A percentile compares a stretch with the other conserved stretches of the same genome.
phyloP scores from a whole-genome alignment of 2,113 vertebrate genomes.

The Hystrix cristata region DNA sequence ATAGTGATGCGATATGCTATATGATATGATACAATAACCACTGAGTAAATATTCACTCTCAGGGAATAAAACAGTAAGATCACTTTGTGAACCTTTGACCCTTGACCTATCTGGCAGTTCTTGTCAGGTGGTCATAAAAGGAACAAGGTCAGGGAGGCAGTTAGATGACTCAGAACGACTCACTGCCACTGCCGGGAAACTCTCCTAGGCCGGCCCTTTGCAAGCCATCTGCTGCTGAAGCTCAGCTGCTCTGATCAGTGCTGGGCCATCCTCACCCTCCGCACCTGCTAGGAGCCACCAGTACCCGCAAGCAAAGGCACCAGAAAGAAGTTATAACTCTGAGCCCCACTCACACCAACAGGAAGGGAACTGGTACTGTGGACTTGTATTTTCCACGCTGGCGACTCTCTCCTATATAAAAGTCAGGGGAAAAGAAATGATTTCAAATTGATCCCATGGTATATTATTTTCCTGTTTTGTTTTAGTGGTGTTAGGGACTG shows the following conservation, averaged over 20 bases:
- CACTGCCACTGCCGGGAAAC: background rate
- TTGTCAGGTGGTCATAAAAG: background rate
- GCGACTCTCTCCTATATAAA: background rate
- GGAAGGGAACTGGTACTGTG: too few species aligned
- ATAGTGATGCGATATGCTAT: background rate
- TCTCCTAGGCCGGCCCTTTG: background rate
- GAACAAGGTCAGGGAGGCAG: background rate
- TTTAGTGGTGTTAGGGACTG: background rate
- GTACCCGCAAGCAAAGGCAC: background rate
- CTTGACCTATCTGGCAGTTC: background rate
- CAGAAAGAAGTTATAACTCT: too few species aligned
- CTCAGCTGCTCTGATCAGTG: too few species aligned
- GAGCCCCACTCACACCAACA: background rate
- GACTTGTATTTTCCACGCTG: background rate
- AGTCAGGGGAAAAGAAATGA: background rate
- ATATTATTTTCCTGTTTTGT: background rate
- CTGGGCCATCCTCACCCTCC: background rate
- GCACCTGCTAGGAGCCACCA: background rate
- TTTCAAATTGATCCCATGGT: background rate
- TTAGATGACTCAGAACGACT: slow-evolving; percentile 5
- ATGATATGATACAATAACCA: background rate
- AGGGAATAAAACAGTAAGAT: background rate
- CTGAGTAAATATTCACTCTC: background rate
- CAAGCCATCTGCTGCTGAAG: background rate
- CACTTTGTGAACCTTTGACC: background rate